Evolutionary conservation across 2,797 vertebrate species (phyloP), one percentile per base, ranked within the genome.

Genomic region (Oreonectes daqikongensis): DNA sequence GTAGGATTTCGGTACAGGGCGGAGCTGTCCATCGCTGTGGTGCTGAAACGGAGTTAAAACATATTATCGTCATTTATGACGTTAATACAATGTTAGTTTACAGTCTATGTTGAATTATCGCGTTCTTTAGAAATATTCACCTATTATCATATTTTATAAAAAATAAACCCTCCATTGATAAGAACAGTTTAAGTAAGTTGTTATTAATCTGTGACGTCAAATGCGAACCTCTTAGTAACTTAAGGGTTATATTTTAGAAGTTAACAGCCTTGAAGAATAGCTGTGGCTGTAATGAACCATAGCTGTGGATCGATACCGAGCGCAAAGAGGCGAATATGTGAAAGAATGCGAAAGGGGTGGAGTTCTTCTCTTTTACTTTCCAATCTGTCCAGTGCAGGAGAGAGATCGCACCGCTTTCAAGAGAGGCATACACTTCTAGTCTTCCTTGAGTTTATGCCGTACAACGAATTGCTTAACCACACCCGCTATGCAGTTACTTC

Each of bases 341-440:
- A 72, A 88, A 90, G 85, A 90, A 90, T 89, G 88, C 87, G 86
- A 79, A 77, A 89, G 86, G 91, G 91, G 91, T 86, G 92, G 92
- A 91, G 91, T 91, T 92, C 83, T 77, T 81, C 83, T 86, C 86
- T 84, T 83, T 85, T 84, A 92, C 90, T 93, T 92, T 90, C 82
- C 84, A 60, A 75, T 78, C 81, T 84, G 86, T 80, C 82, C 85
- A 83, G 74, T 46, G 80, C 79, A 86, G 72, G 75, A 78, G 66
- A 85, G 85, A 86, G 86, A 86, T 86, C 69, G 61, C 57, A 30
- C 18, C 30, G 35, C 46, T 70, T 67, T 52, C 44, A 28, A 32
- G 38, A 30, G 22, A 53, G 59, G 8, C 66, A 48, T 46, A 1
- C 22, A 44, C 75, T 64, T 52, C 26, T 15, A 5, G 22, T 20